Evolutionary conservation across 2,888 invertebrate species (phyloP).

Genomic region (Girardia tigrina): DNA sequence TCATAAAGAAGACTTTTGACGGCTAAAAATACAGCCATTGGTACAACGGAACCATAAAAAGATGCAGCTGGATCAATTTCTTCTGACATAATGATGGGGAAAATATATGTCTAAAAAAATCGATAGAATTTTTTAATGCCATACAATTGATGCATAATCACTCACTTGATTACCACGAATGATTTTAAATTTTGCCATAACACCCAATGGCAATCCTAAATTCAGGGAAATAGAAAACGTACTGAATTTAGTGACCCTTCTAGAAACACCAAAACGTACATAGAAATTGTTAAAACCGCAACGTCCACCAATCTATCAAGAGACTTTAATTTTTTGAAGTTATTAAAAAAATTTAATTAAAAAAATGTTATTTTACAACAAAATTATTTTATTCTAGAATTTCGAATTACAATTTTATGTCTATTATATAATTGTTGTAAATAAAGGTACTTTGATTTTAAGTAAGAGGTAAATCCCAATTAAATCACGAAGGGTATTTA

Average conservation of each 20-base stretch:
- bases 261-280: background rate
- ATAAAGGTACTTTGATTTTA: no score
- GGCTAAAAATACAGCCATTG: constrained; percentile 10
- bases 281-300: background rate
- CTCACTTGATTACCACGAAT: background rate
- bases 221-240: background rate
- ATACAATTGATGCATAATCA: background rate
- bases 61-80: background rate
- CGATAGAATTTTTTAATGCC: background rate
- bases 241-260: background rate
- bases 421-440: no score
- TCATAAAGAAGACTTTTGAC: constrained; percentile 24
- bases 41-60: constrained; percentile 16
- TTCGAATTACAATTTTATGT: no score
- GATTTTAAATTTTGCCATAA: background rate
- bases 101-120: background rate
- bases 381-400: no score
- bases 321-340: no score
- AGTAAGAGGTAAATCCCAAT: no score
- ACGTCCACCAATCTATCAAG: background rate
- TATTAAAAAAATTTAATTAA: no score
- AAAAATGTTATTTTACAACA: no score
- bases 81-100: constrained; percentile 21
- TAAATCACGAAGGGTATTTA: no score
- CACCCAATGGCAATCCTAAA: background rate